Evolutionary conservation across 2,113 vertebrate genomes (phyloP).

Genomic region (Picathartes gymnocephalus): DNA sequence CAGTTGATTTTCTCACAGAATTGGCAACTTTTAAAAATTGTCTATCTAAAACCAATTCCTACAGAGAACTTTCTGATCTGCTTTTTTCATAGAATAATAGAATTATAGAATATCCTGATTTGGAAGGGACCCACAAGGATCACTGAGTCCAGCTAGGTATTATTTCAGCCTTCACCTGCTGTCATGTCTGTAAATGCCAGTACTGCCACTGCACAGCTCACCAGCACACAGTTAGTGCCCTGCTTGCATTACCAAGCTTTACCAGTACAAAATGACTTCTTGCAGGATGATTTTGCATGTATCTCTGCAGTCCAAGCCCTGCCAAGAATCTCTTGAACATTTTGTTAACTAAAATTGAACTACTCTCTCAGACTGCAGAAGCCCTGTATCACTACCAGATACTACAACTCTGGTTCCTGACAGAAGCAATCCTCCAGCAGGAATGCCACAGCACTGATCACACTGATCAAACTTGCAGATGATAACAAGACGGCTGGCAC

Average conservation of each 20-base stretch:
- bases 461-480: background rate
- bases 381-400: background rate
- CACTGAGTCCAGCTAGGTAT: background rate
- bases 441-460: background rate
- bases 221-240: background rate
- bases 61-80: background rate
- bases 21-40: background rate
- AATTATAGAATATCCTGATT: background rate
- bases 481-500: background rate
- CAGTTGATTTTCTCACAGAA: background rate
- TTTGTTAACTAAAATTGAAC: background rate
- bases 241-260: background rate
- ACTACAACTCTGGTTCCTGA: background rate
- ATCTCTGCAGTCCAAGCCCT: background rate
- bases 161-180: background rate
- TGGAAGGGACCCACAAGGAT: background rate
- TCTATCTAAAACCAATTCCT: background rate
- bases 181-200: background rate
- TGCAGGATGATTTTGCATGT: background rate
- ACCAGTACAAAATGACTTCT: background rate
- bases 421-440: background rate
- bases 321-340: background rate
- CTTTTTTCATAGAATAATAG: background rate
- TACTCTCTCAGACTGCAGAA: background rate
- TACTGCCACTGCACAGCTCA: background rate